Conservation (phyloP, 2,113 vertebrate genomes). For the Gymnocephalus cernua region DNA sequence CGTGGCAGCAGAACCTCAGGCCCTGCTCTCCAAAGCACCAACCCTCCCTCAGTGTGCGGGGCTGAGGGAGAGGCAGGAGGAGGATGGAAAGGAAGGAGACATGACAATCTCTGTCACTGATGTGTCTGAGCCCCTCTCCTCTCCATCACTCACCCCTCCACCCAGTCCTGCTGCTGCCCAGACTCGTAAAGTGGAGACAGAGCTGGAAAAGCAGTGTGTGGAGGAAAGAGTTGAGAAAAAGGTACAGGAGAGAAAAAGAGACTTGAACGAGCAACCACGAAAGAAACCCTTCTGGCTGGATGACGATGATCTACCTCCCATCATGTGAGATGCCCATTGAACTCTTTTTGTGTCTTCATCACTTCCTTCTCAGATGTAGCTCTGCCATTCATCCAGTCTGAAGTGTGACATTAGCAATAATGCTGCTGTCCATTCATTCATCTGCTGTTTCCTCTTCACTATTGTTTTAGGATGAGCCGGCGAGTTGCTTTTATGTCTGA, state of each 20-base stretch:
- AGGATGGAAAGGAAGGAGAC: slow-evolving; percentile 56
- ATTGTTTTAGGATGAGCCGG: slow-evolving; percentile 93
- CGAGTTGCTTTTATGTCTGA: slow-evolving; percentile 94
- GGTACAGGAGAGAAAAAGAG: slow-evolving; percentile 47
- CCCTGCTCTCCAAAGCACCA: slow-evolving; percentile 67
- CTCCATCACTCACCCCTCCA: slow-evolving; percentile 67
- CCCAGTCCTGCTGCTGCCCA: slow-evolving; percentile 76
- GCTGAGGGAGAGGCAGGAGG: slow-evolving; percentile 60
- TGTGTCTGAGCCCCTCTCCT: slow-evolving; percentile 68
- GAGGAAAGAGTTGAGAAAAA: slow-evolving; percentile 60
- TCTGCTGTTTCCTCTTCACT: slow-evolving; percentile 55
- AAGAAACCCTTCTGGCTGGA: slow-evolving; percentile 82
- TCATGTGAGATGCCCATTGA: slow-evolving; percentile 81
- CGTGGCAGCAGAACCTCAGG: slow-evolving; percentile 68
- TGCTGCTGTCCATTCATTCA: slow-evolving; percentile 1
- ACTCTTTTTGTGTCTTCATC: slow-evolving; percentile 39
- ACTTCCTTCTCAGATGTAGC: slow-evolving; percentile 6
- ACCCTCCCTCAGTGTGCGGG: slow-evolving; percentile 58
- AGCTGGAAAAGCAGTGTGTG: slow-evolving; percentile 29
- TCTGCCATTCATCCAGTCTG: neutral
- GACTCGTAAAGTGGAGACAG: slow-evolving; percentile 56
- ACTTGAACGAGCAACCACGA: slow-evolving; percentile 62
- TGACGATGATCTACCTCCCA: slow-evolving; percentile 83
- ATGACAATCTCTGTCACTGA: slow-evolving; percentile 44
- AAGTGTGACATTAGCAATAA: slow-evolving; percentile 3